phyloP scores from a whole-genome alignment of 2,888 invertebrate species.

The Ophioninae sp. region DNA sequence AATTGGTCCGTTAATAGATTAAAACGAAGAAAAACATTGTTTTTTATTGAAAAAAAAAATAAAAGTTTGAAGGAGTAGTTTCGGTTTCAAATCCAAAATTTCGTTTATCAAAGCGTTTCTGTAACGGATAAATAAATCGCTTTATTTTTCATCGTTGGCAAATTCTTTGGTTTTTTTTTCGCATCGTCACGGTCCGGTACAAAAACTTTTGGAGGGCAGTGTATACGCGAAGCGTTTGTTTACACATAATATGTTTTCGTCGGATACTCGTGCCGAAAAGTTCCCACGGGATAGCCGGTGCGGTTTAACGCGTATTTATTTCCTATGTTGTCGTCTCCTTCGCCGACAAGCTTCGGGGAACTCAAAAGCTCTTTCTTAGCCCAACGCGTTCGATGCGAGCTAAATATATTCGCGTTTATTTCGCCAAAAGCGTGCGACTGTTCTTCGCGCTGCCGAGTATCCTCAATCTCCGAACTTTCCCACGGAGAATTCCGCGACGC shows the following conservation, averaged over 20 bases:
- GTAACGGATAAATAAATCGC: too few relatives aligned
- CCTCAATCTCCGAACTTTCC: conserved; percentile 51
- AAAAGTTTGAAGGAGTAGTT: too few relatives aligned
- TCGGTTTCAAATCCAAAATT: too few relatives aligned
- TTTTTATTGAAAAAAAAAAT: too few relatives aligned
- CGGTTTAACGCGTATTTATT: neutral
- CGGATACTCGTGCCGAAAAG: conserved; percentile 1
- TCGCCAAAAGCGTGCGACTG: conserved; percentile 22
- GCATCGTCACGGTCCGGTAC: too few relatives aligned
- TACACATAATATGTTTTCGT: neutral
- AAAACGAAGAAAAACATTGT: too few relatives aligned
- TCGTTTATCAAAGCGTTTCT: too few relatives aligned
- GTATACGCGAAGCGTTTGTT: neutral
- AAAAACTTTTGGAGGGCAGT: too few relatives aligned
- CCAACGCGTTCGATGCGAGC: neutral
- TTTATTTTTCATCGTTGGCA: too few relatives aligned
- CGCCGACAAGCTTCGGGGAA: neutral
- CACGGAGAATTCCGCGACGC: conserved; percentile 46
- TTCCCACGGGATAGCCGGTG: conserved; percentile 25
- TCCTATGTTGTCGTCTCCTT: neutral
- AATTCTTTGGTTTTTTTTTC: too few relatives aligned
- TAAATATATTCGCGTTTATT: conserved; percentile 33
- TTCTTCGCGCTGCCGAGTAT: conserved; percentile 3
- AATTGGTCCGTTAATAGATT: too few relatives aligned
- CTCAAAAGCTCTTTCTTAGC: neutral